Base-by-base conservation (phyloP, 1,140 invertebrate genomes). In the Neomicropteryx cornuta region DNA sequence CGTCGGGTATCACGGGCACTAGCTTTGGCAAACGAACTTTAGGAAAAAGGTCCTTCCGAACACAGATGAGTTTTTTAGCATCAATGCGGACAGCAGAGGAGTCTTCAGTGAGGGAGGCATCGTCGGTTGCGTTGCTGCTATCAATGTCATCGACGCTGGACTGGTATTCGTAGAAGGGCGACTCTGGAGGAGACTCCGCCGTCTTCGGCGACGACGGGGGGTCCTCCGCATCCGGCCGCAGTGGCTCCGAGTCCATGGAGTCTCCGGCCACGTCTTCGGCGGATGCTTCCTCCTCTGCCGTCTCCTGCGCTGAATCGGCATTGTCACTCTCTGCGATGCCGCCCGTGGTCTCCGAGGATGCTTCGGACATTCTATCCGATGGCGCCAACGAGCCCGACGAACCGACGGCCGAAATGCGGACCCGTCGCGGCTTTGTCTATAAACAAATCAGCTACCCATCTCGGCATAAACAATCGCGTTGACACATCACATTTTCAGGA, bases 401-500 rank as follows among this genome's bases (percentile, higher is more conserved):
- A 49, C 55, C 60, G 53, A 55, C 56, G 60, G 56, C 58, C 55
- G 53, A 55, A 55, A 56, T 51, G 55, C 56, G 53, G 58, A 20
- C 21, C 23, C 24, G 27, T 29, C 23, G 20, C 19, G 56, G 55
- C 57, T 54, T 59, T 59, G 63, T 61, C 56, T 62, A 61, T 49
- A 57, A 58, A 57, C 57, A 57, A 53, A 58, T 63, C 61, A 62
- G 60, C 60, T 63, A 58, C 61, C 56, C 39, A 36, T 41, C 56
- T 57, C 56, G 62, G 64, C 53, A 62, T 67, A 67, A 67, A 67
- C 62, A 67, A 67, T 67, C 62, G 55, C 52, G 62, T 67, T 67
- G 64, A 66, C 62, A 66, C 62, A 67, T 67, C 64, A 67, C 64
- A 67, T 67, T 65, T 64, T 67, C 60, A 62, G n/a, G n/a, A n/a